Conservation (phyloP, 2,113 vertebrate species). For the Sapayoa aenigma region DNA sequence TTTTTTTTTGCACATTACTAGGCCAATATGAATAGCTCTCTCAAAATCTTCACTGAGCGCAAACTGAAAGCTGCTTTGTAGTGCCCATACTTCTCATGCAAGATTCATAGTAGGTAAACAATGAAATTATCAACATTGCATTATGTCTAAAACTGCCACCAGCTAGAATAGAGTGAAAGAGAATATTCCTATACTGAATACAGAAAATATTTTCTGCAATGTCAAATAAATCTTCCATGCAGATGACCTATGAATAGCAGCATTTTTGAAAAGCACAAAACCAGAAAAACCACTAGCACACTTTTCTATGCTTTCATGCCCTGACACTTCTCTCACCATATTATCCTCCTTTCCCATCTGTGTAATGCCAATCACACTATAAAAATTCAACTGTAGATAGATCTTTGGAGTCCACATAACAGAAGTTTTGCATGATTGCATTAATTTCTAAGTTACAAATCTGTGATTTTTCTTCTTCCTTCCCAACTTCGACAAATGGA, state of each 20-base stretch:
- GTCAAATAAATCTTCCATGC: background rate
- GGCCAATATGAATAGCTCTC: background rate
- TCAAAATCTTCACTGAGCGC: background rate
- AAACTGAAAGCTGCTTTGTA: conserved; percentile 19
- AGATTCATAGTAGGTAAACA: conserved; percentile 23
- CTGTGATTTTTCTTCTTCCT: background rate
- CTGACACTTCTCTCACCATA: background rate
- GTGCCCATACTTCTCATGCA: background rate
- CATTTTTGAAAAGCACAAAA: conserved; percentile 10
- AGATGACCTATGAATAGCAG: background rate
- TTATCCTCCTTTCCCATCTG: background rate
- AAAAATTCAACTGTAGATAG: background rate
- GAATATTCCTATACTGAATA: background rate
- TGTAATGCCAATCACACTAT: background rate
- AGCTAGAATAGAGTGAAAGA: background rate
- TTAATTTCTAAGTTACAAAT: conserved; percentile 17
- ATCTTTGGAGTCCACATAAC: background rate
- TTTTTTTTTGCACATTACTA: background rate
- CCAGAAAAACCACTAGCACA: background rate
- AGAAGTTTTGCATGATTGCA: conserved; percentile 17
- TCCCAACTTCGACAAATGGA: background rate
- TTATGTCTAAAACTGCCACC: background rate
- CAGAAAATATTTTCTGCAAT: conserved; percentile 7
- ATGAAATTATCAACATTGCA: background rate
- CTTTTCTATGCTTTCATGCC: background rate